Base-by-base conservation (phyloP, 23 tunicate species). In the Halocynthia aurantium region DNA sequence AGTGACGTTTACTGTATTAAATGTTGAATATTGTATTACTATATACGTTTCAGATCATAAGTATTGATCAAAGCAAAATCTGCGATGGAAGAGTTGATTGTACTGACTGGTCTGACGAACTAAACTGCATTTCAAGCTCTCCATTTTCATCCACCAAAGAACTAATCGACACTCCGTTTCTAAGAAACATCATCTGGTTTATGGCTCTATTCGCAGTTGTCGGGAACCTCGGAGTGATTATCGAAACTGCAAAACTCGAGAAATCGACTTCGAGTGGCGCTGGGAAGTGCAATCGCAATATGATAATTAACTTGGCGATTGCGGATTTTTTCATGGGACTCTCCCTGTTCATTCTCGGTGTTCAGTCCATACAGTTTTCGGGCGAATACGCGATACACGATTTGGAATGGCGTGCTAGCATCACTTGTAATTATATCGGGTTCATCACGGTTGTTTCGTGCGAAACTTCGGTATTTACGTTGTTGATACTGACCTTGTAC, bases 261-360 rank as follows among this genome's bases (percentile, higher is more conserved):
- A 31, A 31, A 31, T 31, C 44, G 52, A 5, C 21, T 55, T 65
- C 20, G 40, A 74, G 66, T 21, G 21, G 69, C 7, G 55, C 69
- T 61, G 10, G 73, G 5, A 52, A 52, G 7, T 52, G 52, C 0
- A 85, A 85, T 58, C 57, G 76, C 17, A 22, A 61, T 17, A 13
- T 85, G 60, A 56, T 85, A 8, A 49, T 80, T 53, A 80, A 80
- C 52, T 75, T 85, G 58, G 84, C 84, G 10, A 10, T 73, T 15
- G 56, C 90, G 5, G 90, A 85, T 80, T 85, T 80, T 10, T 52
- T 85, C 6, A 85, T 85, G 90, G 90, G 90, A 18, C 52, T 85
- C 18, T 67, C 73, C 0, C 56, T 85, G 66, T 19, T 85, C 50
- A 22, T 85, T 20, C 44, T 85, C 18, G 84, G 61, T 17, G 18